A percentile compares a stretch with the other conserved stretches of the same genome.
Conservation (phyloP, 2,888 invertebrate species). For the Fissipunctia ypsillon region DNA sequence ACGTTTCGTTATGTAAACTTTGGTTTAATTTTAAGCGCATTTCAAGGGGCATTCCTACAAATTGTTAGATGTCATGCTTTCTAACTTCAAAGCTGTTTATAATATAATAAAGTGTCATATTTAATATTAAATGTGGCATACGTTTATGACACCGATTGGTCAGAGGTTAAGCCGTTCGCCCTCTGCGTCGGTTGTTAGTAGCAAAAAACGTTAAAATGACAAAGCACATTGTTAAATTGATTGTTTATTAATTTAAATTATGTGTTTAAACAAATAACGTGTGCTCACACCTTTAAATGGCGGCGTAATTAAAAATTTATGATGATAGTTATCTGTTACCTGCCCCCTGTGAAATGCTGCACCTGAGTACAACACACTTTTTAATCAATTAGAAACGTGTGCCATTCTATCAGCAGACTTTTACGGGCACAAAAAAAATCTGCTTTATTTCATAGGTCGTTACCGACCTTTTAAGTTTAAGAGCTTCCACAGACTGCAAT, state of each 20-base stretch:
- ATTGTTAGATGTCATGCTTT: conserved; percentile 37
- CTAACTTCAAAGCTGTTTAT: conserved; percentile 25
- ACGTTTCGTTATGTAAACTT: neutral
- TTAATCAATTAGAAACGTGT: no score
- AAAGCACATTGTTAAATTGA: conserved; percentile 10
- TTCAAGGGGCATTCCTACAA: conserved; percentile 29
- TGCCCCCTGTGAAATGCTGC: neutral
- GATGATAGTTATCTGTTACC: neutral
- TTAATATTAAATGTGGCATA: conserved; percentile 39
- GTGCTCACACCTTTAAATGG: neutral
- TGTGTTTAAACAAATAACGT: conserved; percentile 7
- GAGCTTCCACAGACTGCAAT: neutral
- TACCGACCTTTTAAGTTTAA: neutral
- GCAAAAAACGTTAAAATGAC: conserved; percentile 41
- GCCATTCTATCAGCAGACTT: no score
- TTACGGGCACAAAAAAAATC: no score
- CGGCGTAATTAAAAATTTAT: neutral
- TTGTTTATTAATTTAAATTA: conserved; percentile 44
- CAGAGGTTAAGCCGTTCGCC: conserved; percentile 53
- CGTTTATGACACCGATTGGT: conserved; percentile 19
- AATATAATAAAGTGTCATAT: conserved; percentile 41
- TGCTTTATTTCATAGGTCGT: no score
- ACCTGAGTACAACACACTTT: no score
- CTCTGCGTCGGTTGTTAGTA: conserved; percentile 21
- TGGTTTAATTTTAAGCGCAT: neutral